These are phyloP conservation scores for Pomacea maculata DNA, from an alignment of 1,140 invertebrate genomes.

Conservation along the genomic window DNA sequence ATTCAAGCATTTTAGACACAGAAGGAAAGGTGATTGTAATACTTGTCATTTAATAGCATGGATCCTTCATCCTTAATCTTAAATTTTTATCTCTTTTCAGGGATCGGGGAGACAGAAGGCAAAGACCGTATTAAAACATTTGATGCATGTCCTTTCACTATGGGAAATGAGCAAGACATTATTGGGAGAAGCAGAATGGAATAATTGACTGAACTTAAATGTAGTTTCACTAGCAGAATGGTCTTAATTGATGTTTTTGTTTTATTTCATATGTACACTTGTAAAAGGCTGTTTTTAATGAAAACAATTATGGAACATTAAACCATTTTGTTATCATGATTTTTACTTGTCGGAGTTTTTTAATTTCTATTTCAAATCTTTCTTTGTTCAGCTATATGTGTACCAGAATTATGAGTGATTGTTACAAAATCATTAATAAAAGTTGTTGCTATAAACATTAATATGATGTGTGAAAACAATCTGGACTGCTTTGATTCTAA, in stretches of 20 bases:
- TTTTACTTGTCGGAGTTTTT: too few relatives aligned
- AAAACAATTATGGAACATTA: too few relatives aligned
- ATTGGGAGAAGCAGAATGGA: background rate
- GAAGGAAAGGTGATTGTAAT: background rate
- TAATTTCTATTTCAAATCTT: too few relatives aligned
- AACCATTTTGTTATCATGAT: too few relatives aligned
- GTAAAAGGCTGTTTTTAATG: too few relatives aligned
- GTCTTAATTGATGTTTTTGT: background rate
- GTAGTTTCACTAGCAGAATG: background rate
- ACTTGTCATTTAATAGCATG: background rate
- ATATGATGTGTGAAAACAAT: too few relatives aligned
- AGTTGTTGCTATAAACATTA: too few relatives aligned
- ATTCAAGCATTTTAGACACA: background rate
- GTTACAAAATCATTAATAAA: too few relatives aligned
- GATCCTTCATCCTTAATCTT: too few relatives aligned
- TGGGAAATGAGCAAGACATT: background rate
- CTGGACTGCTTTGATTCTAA: too few relatives aligned
- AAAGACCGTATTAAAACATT: conserved; percentile 9
- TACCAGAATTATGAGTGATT: too few relatives aligned
- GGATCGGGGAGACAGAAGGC: conserved; percentile 15
- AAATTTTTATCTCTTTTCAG: background rate
- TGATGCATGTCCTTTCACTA: background rate
- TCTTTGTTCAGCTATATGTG: too few relatives aligned
- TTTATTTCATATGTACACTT: background rate
- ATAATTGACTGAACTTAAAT: background rate